phyloP scores from a whole-genome alignment of 2,113 vertebrate species.

The Callipepla californica region DNA sequence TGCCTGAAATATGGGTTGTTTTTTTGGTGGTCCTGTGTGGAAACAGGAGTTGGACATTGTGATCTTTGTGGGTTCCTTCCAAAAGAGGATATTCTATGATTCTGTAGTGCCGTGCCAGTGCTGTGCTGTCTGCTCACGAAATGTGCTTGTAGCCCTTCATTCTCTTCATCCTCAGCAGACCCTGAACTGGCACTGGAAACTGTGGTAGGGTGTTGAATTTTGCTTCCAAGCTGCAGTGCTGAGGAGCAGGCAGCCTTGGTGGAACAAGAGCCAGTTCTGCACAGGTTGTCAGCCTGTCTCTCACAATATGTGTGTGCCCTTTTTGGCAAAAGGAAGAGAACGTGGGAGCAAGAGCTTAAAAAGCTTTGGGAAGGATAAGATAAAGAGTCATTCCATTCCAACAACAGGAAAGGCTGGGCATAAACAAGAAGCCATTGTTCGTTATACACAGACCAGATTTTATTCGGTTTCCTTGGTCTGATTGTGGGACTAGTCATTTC shows the following conservation, averaged over 20 bases:
- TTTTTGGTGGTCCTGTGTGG: no score
- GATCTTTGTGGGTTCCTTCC: no score
- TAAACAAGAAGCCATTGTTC: neutral
- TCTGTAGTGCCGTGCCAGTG: neutral
- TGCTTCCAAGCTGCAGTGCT: neutral
- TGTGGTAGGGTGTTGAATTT: fast-evolving
- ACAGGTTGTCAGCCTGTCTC: neutral
- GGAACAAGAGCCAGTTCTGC: neutral
- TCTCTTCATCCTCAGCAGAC: neutral
- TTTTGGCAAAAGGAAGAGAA: neutral
- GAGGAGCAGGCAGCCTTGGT: neutral
- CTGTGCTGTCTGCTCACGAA: neutral
- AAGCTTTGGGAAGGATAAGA: neutral
- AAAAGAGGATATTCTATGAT: no score
- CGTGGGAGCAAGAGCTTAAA: neutral
- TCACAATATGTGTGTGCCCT: neutral
- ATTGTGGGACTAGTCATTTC: neutral
- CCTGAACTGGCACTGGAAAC: neutral
- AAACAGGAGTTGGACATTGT: no score
- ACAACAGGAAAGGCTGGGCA: neutral
- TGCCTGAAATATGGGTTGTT: no score
- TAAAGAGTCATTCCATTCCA: neutral
- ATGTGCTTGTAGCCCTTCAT: neutral
- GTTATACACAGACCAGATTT: neutral
- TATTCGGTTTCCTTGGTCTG: neutral